Conservation (phyloP, 1,140 invertebrate species). For the Calliopsis andreniformis region DNA sequence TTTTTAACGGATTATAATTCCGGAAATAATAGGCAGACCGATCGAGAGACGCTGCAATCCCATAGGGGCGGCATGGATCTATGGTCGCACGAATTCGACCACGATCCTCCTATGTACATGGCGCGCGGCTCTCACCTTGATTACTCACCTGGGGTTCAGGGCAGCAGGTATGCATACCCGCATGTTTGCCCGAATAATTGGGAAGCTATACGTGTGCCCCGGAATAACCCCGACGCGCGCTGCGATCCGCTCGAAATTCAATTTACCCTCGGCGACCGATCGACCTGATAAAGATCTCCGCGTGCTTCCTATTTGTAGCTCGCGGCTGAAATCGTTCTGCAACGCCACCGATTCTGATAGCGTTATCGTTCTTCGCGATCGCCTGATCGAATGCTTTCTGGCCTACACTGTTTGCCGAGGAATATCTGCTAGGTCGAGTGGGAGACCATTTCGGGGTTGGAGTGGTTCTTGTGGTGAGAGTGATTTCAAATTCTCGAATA, state of each 20-base stretch:
- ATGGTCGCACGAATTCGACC: slow-evolving; percentile 48
- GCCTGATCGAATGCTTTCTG: not conserved
- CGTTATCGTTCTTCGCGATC: slow-evolving; percentile 7
- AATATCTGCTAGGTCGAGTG: no score
- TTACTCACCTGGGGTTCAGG: slow-evolving; percentile 65
- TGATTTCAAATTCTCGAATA: no score
- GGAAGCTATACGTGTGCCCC: slow-evolving; percentile 45
- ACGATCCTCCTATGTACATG: slow-evolving; percentile 50
- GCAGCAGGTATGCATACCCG: slow-evolving; percentile 64
- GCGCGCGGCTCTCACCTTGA: slow-evolving; percentile 60
- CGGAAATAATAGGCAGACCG: slow-evolving; percentile 26
- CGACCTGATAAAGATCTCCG: slow-evolving; percentile 55
- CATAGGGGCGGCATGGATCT: not conserved
- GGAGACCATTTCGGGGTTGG: no score
- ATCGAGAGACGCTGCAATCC: slow-evolving; percentile 20
- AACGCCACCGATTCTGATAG: slow-evolving; percentile 19
- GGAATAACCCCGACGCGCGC: slow-evolving; percentile 42
- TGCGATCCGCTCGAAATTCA: slow-evolving; percentile 57
- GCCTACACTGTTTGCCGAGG: no score
- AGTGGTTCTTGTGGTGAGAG: no score
- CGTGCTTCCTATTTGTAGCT: slow-evolving; percentile 39
- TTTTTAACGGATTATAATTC: slow-evolving; percentile 36
- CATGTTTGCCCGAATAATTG: slow-evolving; percentile 68
- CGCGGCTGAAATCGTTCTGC: slow-evolving; percentile 48
- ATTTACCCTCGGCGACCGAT: slow-evolving; percentile 57